Conservation (phyloP, 1,140 invertebrate genomes). For the Kradibia gibbosae region DNA sequence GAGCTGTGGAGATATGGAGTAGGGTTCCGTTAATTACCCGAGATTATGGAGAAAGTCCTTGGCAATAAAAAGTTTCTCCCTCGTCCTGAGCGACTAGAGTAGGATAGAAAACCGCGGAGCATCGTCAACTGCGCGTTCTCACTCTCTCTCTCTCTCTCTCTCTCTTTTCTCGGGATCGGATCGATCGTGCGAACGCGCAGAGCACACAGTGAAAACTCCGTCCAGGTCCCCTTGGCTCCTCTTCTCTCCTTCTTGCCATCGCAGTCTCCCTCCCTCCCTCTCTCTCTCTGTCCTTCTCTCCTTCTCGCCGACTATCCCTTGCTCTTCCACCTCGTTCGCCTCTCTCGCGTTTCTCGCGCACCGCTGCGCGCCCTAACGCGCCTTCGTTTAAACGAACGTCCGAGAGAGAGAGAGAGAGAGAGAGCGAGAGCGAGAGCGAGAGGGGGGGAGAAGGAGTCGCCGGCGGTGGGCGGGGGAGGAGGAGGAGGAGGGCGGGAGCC, state of each 20-base stretch:
- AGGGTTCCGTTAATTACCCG: conserved; percentile 50
- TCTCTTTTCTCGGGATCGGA: conserved; percentile 39
- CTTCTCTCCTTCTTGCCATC: conserved; percentile 23
- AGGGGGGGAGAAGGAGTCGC: background rate
- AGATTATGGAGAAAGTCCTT: conserved; percentile 45
- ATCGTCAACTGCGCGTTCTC: conserved; percentile 27
- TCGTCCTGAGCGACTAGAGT: background rate
- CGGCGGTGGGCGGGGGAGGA: background rate
- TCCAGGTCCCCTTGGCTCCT: conserved; percentile 20
- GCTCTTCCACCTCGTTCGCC: conserved; percentile 47
- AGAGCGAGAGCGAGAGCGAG: background rate
- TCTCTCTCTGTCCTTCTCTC: conserved; percentile 24
- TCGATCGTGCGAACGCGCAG: conserved; percentile 44
- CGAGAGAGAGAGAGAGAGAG: conserved; percentile 3
- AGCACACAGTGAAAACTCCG: conserved; percentile 28
- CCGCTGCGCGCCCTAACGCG: conserved; percentile 37
- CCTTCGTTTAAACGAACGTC: conserved; percentile 29
- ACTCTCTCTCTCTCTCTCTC: conserved; percentile 30
- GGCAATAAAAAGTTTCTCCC: conserved; percentile 46
- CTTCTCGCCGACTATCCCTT: conserved; percentile 37
- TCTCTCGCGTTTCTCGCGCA: conserved; percentile 47
- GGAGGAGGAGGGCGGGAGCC: background rate
- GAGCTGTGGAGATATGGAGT: background rate
- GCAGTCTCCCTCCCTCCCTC: conserved; percentile 43
- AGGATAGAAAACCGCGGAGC: conserved; percentile 11